Base-by-base conservation (phyloP, 1,140 invertebrate species). In the Polyergus mexicanus region DNA sequence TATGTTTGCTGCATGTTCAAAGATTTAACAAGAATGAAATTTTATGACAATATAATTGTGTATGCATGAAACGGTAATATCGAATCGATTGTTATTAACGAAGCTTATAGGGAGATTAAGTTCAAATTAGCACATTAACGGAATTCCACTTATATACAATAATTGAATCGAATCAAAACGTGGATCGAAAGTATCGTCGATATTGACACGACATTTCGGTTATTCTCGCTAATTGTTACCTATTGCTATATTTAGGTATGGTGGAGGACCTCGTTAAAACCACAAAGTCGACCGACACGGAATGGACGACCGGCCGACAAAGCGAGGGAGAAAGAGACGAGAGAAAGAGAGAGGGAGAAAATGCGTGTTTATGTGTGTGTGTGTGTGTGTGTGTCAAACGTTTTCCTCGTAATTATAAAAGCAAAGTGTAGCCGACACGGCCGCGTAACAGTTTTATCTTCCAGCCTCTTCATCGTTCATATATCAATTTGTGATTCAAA, bases 361-460 rank as follows among this genome's bases (percentile, higher is more conserved):
- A 32, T 22, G 19, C 8, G 11, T 25, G 78, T 41, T 13, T 19
- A 54, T 72, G 54, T 71, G 32, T 32, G 16, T 28, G 63, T 38
- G 19, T 13, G 7, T 25, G 78, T 41, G 19, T 25, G n/a, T 19
- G 66, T 72, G 38, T 71, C 78, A 72, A 81, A 81, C 38, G 66
- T 81, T 81, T 47, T 60, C 32, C 38, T 22, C 51, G 78, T 81
- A 81, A 81, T 81, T 81, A 72, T 72, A 81, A 81, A 81, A 81
- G 78, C 78, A 72, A 81, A 72, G 78, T 44, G 66, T 19, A 44
- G 25, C 25, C 38, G 78, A 81, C 78, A 71, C 32, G 68, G n/a
- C 16, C 38, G 54, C 66, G 54, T 41, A 38, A 72, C 38, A 60
- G 66, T 81, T 72, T 81, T 81, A 72, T 81, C 78, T 81, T 60